Evolutionary conservation across 2,113 vertebrate species (phyloP), one percentile per base, ranked within the genome.

Genomic region (Rutilus rutilus): DNA sequence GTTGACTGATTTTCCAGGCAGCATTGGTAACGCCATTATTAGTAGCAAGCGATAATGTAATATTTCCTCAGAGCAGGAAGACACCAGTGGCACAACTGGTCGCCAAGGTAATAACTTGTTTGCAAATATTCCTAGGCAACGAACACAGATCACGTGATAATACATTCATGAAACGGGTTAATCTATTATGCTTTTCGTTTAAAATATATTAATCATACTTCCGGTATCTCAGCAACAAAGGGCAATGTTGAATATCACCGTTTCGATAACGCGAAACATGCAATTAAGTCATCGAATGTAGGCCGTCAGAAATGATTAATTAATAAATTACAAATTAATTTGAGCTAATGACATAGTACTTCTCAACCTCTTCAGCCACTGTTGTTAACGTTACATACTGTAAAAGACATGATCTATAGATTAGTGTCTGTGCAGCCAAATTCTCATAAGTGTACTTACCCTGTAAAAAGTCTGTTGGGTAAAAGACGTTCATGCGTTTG

Each of bases 11-110:
- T 91, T 86, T 52, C 96, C 96, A 0, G 94, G 96, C 33, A 97
- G 89, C 76, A 95, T 76, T 5, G 97, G 97, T 64, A 97, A 90
- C 30, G 93, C 79, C 97, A 98, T 88, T 76, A 7, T 73, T 59
- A 71, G 2, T 1, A 50, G 25, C n/a, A 23, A 39, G 25, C 17
- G 36, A 60, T 19, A 78, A 78, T 4, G 33, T 45, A 15, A 19
- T 17, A 27, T 50, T 65, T 47, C 17, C n/a, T 82, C 19, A 82
- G 27, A 23, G 5, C 25, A 36, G 42, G 45, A 67, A 25, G 12
- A 25, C 1, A 12, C 2, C 23, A 52, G 30, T 23, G 15, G 15
- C 11, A 57, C 4, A 42, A 27, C 27, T 80, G 25, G 87, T 87
- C 82, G 54, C 64, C 79, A 89, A 73, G 67, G 83, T 47, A 86